phyloP scores from a whole-genome alignment of 2,113 vertebrate species.

The Amphiprion ocellaris region DNA sequence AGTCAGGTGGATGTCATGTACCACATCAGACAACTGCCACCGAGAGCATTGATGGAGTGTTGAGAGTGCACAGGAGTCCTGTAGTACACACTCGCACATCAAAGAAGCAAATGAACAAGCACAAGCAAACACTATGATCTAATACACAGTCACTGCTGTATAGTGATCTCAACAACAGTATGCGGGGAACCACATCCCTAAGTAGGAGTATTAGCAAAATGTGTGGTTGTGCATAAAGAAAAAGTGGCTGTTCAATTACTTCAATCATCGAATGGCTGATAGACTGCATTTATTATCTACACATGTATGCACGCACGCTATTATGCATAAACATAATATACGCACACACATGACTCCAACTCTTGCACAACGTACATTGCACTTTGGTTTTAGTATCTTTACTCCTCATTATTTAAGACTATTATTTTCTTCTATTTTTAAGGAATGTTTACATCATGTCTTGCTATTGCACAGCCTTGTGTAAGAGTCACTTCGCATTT shows the following conservation, averaged over 20 bases:
- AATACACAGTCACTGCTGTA: conserved; percentile 10
- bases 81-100: conserved; percentile 33
- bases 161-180: conserved; percentile 33
- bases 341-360: no score
- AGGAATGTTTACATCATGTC: no score
- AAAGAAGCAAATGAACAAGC: conserved; percentile 43
- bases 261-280: not conserved
- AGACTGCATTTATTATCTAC: not conserved
- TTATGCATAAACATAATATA: no score
- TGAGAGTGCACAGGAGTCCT: conserved; percentile 20
- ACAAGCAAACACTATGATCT: conserved; percentile 22
- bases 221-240: conserved; percentile 18
- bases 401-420: no score
- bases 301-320: not conserved
- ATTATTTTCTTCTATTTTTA: no score
- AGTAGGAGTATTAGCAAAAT: conserved; percentile 27
- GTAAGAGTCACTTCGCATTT: no score
- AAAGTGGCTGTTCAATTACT: conserved; percentile 2
- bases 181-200: conserved; percentile 42
- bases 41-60: conserved; percentile 12
- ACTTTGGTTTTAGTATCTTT: no score
- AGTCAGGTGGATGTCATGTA: conserved; percentile 37
- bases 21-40: conserved; percentile 65
- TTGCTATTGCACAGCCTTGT: no score
- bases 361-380: no score